Base-by-base conservation (phyloP, 2,888 invertebrate genomes). In the Diaperis boleti region DNA sequence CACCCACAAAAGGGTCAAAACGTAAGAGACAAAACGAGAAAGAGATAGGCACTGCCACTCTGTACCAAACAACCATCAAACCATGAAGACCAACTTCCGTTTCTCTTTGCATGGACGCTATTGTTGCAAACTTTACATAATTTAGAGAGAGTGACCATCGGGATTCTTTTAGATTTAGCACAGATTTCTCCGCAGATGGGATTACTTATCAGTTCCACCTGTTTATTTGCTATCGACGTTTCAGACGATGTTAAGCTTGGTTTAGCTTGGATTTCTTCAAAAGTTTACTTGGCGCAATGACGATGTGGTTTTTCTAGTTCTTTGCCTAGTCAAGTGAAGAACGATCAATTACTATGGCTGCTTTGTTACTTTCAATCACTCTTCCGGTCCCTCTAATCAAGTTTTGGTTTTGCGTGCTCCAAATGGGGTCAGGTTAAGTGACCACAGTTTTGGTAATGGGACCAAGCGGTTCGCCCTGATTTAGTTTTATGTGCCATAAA, bases 31-130 rank as follows among this genome's bases (percentile, higher is more conserved):
- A 59, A 41, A 42, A 17, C 31, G 47, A 35, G 14, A 37, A 13
- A 18, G 45, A 44, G 45, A 56, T 56, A 20, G 22, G 6, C 11
- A 8, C 39, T 10, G 3, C 7, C 49, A 10, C 13, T 33, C 15
- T 63, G 60, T 60, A 64, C 64, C 64, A 64, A 62, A 63, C 60
- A 37, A 44, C 37, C 64, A 64, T n/a, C 61, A 64, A 64, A 60
- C 56, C 64, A 61, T 64, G 64, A 64, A 64, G 49, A 61, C 35
- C 22, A 31, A 49, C 56, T 61, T 61, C 59, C 59, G 29, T 41
- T 44, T 31, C 57, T 59, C 54, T 49, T 26, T 37, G 41, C 14
- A 35, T 8, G 55, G 17, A 13, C 22, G 31, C 57, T 33, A 45
- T 45, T 57, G 57, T 33, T 49, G 26, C 17, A 20, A 10, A 11